Evolutionary conservation across 2,113 vertebrate species (phyloP).

Genomic region (Onychorhynchus coronatus): DNA sequence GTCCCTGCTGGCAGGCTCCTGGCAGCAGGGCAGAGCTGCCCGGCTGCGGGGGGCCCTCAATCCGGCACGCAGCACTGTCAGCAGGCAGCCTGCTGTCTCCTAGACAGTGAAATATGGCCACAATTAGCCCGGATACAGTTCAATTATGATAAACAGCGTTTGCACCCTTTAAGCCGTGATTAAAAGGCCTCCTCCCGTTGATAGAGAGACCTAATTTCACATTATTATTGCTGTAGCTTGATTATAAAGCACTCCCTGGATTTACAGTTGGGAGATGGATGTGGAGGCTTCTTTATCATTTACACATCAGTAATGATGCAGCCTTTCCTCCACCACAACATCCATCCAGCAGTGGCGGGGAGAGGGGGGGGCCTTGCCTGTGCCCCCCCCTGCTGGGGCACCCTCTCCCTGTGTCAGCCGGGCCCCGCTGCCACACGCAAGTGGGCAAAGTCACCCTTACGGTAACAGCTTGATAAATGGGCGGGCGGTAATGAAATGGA

Average conservation of each 20-base stretch:
- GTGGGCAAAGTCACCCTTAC: slow-evolving; percentile 91
- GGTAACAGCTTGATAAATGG: slow-evolving; percentile 93
- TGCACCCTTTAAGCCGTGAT: slow-evolving; percentile 94
- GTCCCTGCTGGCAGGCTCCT: background rate
- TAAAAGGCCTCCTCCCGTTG: slow-evolving; percentile 91
- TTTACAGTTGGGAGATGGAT: slow-evolving; percentile 75
- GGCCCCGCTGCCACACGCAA: slow-evolving; percentile 67
- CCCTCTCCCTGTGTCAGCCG: slow-evolving; percentile 62
- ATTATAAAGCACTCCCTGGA: slow-evolving; percentile 82
- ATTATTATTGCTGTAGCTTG: slow-evolving; percentile 88
- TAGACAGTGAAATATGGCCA: slow-evolving; percentile 97
- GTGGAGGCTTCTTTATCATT: slow-evolving; percentile 89
- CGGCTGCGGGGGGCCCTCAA: background rate
- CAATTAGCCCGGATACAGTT: slow-evolving; percentile 98
- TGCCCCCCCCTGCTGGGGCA: slow-evolving; percentile 28
- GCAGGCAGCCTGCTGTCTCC: slow-evolving; percentile 69
- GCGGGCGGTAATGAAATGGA: slow-evolving; percentile 97
- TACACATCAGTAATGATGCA: slow-evolving; percentile 87
- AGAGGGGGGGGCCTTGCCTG: slow-evolving; percentile 48
- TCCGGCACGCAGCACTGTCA: slow-evolving; percentile 44
- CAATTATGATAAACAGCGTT: slow-evolving; percentile 94
- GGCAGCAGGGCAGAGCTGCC: background rate
- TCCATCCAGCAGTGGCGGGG: slow-evolving; percentile 68
- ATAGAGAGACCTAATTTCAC: slow-evolving; percentile 97
- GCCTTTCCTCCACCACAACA: slow-evolving; percentile 78